These are phyloP conservation scores for Crocidura indochinensis DNA, from an alignment of 2,797 vertebrate species.

Conservation along the genomic window DNA sequence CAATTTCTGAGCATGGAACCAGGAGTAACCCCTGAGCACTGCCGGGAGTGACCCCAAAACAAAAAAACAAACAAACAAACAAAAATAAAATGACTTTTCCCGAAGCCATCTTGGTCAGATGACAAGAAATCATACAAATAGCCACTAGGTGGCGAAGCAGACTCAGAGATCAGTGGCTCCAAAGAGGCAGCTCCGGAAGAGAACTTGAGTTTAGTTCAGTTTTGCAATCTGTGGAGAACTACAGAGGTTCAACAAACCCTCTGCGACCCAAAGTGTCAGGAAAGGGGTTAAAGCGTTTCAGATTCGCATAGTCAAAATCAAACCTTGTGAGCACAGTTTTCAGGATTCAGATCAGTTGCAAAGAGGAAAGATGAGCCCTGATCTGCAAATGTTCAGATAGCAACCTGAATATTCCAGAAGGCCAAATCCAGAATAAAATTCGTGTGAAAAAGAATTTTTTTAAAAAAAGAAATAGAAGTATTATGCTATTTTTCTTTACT, in stretches of 20 bases:
- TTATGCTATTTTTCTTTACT: not conserved
- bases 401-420: slow-evolving; percentile 52
- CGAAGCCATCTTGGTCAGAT: not conserved
- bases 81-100: not conserved
- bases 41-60: too few relatives aligned
- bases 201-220: slow-evolving; percentile 16
- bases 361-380: slow-evolving; percentile 66
- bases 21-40: too few relatives aligned
- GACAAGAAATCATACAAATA: not conserved
- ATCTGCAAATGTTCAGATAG: slow-evolving; percentile 59
- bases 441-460: slow-evolving; percentile 48
- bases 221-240: not conserved
- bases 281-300: slow-evolving; percentile 54
- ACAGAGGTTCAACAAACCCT: slow-evolving; percentile 24
- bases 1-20: too few relatives aligned
- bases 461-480: slow-evolving; percentile 9
- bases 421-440: slow-evolving; percentile 57
- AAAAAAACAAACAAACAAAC: too few relatives aligned
- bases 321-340: slow-evolving; percentile 17
- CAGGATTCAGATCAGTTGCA: slow-evolving; percentile 29
- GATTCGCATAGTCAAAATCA: not conserved
- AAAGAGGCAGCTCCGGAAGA: rapidly evolving
- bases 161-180: not conserved
- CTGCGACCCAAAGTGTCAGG: slow-evolving; percentile 51
- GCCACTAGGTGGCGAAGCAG: slow-evolving; percentile 70